Evolutionary conservation across 2,113 vertebrate species (phyloP), one percentile per base, ranked within the genome.

Genomic region (Cyprinodon tularosa): DNA sequence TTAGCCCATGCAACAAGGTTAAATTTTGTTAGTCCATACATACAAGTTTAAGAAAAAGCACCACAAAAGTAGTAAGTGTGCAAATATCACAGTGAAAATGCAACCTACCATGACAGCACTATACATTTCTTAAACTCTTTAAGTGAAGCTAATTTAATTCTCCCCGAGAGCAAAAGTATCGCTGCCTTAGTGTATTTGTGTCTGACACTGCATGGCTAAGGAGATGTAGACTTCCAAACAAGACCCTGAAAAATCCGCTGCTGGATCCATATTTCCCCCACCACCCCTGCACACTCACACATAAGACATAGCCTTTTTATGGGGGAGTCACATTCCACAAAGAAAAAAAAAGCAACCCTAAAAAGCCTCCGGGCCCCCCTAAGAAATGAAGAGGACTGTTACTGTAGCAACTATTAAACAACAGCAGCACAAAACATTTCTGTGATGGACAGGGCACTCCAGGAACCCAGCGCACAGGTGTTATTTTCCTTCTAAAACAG

Each of bases 321-420:
- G 6, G 3, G 68, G 83, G 87, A 90, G 90, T 93, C 86, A 80
- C 92, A 94, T 93, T 92, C 90, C 90, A 87, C 85, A 81, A 86
- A 90, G 92, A 90, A 94, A 94, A 92, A 92, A 92, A 92, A 92
- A 93, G 92, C 89, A 90, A 89, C 90, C 90, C 85, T n/a, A 2
- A 80, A 91, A 90, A 91, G 88, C 91, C 87, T 89, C 84, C 82
- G 88, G 91, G 91, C 89, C 93, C 85, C 42, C 91, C 88, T 80
- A 88, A 87, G 81, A 93, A 92, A 92, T 83, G 91, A 91, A 82
- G 85, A 91, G 66, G 72, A 86, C 65, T 45, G 93, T 94, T 93
- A 87, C 93, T 78, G 65, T 90, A 91, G 92, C 77, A 92, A 95
- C 92, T 20, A 53, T 80, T 17, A 83, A 91, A 93, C 93, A 94